A percentile compares a stretch with the other conserved stretches of the same genome.
Conservation (phyloP, 2,113 vertebrate species). For the Variabilichromis moorii region DNA sequence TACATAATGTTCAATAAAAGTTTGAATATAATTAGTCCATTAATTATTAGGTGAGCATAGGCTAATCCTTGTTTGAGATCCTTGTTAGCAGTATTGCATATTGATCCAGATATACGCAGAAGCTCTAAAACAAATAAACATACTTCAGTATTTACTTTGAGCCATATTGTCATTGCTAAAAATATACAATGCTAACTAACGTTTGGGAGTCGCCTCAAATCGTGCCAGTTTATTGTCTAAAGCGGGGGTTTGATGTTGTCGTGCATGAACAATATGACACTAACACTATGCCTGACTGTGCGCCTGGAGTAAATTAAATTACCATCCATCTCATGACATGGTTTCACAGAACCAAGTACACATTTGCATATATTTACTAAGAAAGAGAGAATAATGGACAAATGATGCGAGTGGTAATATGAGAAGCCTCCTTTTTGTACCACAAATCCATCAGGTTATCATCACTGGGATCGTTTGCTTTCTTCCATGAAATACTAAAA, state of each 20-base stretch:
- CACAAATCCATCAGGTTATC: constrained; percentile 47
- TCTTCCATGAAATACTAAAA: constrained; percentile 15
- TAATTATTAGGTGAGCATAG: background rate
- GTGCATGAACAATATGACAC: background rate
- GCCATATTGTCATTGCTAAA: background rate
- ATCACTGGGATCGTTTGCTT: constrained; percentile 19
- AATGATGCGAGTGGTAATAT: constrained; percentile 16
- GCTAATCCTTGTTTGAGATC: background rate
- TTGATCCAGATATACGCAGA: background rate
- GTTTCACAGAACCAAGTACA: background rate
- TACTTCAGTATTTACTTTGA: background rate
- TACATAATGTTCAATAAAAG: background rate
- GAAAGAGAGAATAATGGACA: background rate
- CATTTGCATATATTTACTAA: background rate
- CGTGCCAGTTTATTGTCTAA: background rate
- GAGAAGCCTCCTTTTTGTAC: constrained; percentile 19
- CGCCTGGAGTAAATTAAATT: background rate
- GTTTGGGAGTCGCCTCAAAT: background rate
- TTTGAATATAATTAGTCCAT: background rate
- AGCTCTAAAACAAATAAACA: background rate
- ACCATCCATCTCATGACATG: background rate
- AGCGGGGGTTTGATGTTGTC: background rate
- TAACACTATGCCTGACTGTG: background rate
- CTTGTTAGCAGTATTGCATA: background rate
- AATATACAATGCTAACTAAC: background rate